phyloP scores from a whole-genome alignment of 2,888 invertebrate genomes.

The Halictus quadricinctus region DNA sequence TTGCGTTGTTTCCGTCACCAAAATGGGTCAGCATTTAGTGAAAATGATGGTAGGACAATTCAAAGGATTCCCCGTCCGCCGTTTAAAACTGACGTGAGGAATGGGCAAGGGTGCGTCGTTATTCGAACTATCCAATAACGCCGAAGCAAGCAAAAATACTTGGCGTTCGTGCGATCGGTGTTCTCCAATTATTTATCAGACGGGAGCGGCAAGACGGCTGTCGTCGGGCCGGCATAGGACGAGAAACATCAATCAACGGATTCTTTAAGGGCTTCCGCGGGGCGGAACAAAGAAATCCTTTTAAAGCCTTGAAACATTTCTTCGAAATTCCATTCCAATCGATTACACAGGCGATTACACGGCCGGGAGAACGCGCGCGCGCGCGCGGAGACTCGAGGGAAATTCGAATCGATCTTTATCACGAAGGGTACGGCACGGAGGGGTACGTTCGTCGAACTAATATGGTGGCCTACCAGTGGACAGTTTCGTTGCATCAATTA shows the following conservation, averaged over 20 bases:
- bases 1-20: not conserved
- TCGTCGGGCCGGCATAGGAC: not conserved
- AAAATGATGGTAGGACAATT: not conserved
- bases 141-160: constrained; percentile 4
- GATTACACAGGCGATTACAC: constrained; percentile 48
- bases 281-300: constrained; percentile 34
- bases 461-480: constrained; percentile 40
- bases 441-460: constrained; percentile 46
- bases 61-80: not conserved
- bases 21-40: not conserved
- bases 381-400: constrained; percentile 6
- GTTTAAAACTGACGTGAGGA: not conserved
- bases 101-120: constrained; percentile 1
- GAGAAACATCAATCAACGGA: constrained; percentile 14
- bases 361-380: not conserved
- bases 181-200: not conserved
- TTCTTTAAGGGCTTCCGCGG: not conserved
- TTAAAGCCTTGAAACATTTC: constrained; percentile 15
- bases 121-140: constrained; percentile 1
- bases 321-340: constrained; percentile 50
- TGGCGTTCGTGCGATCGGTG: not conserved
- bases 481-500: constrained; percentile 66
- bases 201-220: not conserved
- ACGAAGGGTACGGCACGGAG: not conserved
- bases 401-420: constrained; percentile 39